These are phyloP conservation scores for Pogonomyrmex barbatus DNA, from an alignment of 1,140 invertebrate species.

Conservation along the genomic window DNA sequence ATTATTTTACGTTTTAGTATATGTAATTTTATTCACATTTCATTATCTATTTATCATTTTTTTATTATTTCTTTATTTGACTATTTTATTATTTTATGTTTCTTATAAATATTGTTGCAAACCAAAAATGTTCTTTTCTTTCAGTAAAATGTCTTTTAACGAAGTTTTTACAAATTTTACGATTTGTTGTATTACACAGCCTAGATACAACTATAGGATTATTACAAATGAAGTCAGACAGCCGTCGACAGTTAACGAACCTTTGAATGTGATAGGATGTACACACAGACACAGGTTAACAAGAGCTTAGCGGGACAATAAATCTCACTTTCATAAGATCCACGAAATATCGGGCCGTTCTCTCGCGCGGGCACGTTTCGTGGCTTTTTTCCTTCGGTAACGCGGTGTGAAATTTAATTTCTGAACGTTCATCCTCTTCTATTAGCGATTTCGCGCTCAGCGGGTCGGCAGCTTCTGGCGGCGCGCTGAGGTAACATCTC, in stretches of 20 bases:
- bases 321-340: background rate
- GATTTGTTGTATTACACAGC: too few relatives aligned
- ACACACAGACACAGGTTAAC: background rate
- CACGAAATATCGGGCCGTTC: background rate
- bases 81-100: background rate
- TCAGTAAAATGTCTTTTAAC: background rate
- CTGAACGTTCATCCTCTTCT: conserved; percentile 27
- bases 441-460: conserved; percentile 42
- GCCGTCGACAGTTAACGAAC: too few relatives aligned
- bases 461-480: conserved; percentile 26
- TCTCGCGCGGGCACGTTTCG: conserved; percentile 6
- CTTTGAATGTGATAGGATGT: too few relatives aligned
- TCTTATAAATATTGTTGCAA: background rate
- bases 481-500: conserved; percentile 76
- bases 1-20: background rate
- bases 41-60: background rate
- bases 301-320: background rate
- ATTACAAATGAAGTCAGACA: too few relatives aligned
- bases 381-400: background rate
- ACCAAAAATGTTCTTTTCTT: background rate
- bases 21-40: background rate
- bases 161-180: too few relatives aligned
- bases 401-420: conserved; percentile 51
- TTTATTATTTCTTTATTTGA: too few relatives aligned
- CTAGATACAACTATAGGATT: too few relatives aligned